These are phyloP conservation scores for Nemurella pictetii DNA, from an alignment of 2,888 invertebrate genomes.

Conservation along the genomic window DNA sequence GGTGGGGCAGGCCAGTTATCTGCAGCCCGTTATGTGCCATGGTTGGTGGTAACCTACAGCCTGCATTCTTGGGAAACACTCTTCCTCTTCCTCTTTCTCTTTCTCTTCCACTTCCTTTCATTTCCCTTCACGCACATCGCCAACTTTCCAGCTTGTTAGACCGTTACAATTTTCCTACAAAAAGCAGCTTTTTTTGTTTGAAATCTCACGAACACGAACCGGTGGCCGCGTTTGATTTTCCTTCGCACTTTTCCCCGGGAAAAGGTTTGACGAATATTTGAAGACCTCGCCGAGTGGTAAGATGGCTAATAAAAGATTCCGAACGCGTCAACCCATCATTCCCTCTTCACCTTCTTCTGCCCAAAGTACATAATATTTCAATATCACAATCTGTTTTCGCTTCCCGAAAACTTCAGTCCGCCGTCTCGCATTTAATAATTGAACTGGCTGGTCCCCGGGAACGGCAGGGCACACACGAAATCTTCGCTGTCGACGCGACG, in stretches of 20 bases:
- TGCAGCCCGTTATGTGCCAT: too few species aligned
- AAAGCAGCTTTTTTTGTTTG: not conserved
- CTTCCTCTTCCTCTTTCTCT: not conserved
- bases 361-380: constrained; percentile 4
- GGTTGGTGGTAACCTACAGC: not conserved
- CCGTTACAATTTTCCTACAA: not conserved
- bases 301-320: not conserved
- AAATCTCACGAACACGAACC: not conserved
- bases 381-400: constrained; percentile 17
- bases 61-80: not conserved
- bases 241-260: not conserved
- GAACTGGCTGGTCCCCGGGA: not conserved
- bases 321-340: not conserved
- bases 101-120: not conserved
- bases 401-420: not conserved
- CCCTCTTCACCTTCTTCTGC: not conserved
- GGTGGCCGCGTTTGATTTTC: not conserved
- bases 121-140: not conserved
- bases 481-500: not conserved
- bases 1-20: too few species aligned
- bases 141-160: not conserved
- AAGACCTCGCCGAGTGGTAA: not conserved
- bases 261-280: not conserved
- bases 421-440: constrained; percentile 15
- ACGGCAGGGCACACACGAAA: not conserved